Conservation (phyloP, 2,888 invertebrate genomes). For the Rhorus exstirpatorius region DNA sequence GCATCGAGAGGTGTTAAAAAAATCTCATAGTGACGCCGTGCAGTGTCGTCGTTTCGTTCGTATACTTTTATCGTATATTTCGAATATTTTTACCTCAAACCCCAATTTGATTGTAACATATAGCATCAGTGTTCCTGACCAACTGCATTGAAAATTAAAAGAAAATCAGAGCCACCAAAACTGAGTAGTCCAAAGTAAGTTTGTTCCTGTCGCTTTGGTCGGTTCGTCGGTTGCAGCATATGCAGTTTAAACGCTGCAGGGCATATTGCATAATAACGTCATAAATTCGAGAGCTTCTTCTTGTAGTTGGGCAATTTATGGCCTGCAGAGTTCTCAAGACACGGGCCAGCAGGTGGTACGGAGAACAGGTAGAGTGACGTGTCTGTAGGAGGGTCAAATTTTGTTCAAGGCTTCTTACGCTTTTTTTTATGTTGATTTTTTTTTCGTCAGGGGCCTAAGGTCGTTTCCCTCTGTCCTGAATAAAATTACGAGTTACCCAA, state of each 20-base stretch:
- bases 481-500: background rate
- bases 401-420: slow-evolving; percentile 1
- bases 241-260: slow-evolving; percentile 1
- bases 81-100: background rate
- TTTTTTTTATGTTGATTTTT: background rate
- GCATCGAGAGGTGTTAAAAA: background rate
- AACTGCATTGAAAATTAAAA: slow-evolving; percentile 1
- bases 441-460: background rate
- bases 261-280: slow-evolving; percentile 4
- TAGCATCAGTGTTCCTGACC: background rate
- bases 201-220: background rate
- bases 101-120: background rate
- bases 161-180: background rate
- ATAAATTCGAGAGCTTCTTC: slow-evolving; percentile 45
- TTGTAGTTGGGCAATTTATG: slow-evolving; percentile 34
- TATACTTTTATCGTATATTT: slow-evolving; percentile 1
- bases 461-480: background rate
- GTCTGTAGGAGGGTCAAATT: slow-evolving; percentile 1
- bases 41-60: slow-evolving; percentile 9
- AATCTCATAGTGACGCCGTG: slow-evolving; percentile 17
- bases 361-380: slow-evolving; percentile 1
- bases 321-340: slow-evolving; percentile 17
- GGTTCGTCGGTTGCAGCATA: slow-evolving; percentile 4
- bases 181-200: background rate
- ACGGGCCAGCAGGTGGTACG: slow-evolving; percentile 33